phyloP scores from a whole-genome alignment of 2,797 vertebrate genomes.

The Poecilia picta region DNA sequence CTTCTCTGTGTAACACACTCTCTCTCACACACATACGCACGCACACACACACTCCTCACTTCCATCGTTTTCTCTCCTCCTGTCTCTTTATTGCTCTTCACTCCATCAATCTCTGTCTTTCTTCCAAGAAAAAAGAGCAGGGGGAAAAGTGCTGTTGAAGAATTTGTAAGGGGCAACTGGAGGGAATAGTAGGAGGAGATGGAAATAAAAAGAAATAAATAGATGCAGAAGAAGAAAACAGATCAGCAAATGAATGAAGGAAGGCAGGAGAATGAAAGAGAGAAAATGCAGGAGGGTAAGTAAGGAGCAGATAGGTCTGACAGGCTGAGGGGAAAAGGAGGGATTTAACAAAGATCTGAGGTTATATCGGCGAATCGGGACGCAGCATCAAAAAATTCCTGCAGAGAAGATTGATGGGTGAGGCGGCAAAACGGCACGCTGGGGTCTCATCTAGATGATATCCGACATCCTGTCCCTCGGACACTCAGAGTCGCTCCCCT shows the following conservation, averaged over 20 bases:
- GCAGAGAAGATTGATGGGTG: slow-evolving; percentile 30
- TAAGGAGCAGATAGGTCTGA: slow-evolving; percentile 30
- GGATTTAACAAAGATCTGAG: slow-evolving; percentile 14
- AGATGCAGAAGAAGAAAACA: slow-evolving; percentile 27
- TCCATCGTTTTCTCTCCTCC: slow-evolving; percentile 35
- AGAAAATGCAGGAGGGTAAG: slow-evolving; percentile 37
- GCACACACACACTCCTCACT: slow-evolving; percentile 34
- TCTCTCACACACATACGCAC: slow-evolving; percentile 2
- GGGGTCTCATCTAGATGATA: slow-evolving; percentile 16
- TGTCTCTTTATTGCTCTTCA: slow-evolving; percentile 71
- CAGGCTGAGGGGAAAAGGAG: slow-evolving; percentile 7
- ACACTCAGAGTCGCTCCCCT: slow-evolving; percentile 22
- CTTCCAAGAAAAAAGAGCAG: slow-evolving; percentile 10
- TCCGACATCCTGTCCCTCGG: slow-evolving; percentile 24
- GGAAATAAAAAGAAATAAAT: slow-evolving; percentile 44
- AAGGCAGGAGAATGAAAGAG: slow-evolving; percentile 25
- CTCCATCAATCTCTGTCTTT: slow-evolving; percentile 68
- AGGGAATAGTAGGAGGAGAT: slow-evolving; percentile 35
- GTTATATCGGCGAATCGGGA: slow-evolving; percentile 38
- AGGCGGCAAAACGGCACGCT: slow-evolving; percentile 7
- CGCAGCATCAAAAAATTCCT: slow-evolving; percentile 15
- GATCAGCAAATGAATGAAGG: slow-evolving; percentile 32
- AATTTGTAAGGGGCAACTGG: slow-evolving; percentile 53
- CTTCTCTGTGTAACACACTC: slow-evolving; percentile 39
- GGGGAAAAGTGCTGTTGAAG: slow-evolving; percentile 35